Evolutionary conservation across 2,888 invertebrate genomes (phyloP), one percentile per base, ranked within the genome.

Genomic region (Athrips mouffetella): DNA sequence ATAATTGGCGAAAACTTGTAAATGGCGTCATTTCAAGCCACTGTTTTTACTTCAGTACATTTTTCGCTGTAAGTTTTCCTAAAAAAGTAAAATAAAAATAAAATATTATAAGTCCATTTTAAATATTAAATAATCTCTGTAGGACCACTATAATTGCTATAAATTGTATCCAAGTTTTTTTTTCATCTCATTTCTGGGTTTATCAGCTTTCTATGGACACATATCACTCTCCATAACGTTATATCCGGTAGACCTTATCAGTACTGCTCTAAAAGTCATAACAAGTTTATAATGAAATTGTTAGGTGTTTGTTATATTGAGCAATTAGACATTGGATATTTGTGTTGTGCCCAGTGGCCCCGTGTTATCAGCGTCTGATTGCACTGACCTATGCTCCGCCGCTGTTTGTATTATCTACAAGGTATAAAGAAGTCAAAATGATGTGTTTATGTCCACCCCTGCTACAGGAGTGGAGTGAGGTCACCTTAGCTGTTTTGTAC

Each of bases 391-490:
- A 59, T 77, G 81, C 65, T 72, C 67, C 56, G 72, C 63, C 67
- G 59, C 70, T 73, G 65, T 64, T 66, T 64, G 59, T 70, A 71
- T 82, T 84, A 83, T 81, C 80, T 75, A 63, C 57, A 73, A 80
- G 80, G 80, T 82, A 80, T 80, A 74, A 77, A 80, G 79, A 75
- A 80, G 77, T 76, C 76, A 78, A 76, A 80, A 70, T 67, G 72
- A 79, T 76, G 65, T 80, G 75, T 76, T 77, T 73, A 70, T 69
- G 70, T 65, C 57, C 56, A 60, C 64, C 65, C 62, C 67, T 70
- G 45, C 18, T n/a, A 2, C 46, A 49, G 49, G 33, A 30, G 16
- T 27, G 46, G 29, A 42, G 5, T 37, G 0, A 21, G 37, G 18
- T 1, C 11, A 21, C 18, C 5, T 20, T n/a, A n/a, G n/a, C n/a